Base-by-base conservation (phyloP, 2,797 vertebrate genomes). In the Melanotaenia nigrans region DNA sequence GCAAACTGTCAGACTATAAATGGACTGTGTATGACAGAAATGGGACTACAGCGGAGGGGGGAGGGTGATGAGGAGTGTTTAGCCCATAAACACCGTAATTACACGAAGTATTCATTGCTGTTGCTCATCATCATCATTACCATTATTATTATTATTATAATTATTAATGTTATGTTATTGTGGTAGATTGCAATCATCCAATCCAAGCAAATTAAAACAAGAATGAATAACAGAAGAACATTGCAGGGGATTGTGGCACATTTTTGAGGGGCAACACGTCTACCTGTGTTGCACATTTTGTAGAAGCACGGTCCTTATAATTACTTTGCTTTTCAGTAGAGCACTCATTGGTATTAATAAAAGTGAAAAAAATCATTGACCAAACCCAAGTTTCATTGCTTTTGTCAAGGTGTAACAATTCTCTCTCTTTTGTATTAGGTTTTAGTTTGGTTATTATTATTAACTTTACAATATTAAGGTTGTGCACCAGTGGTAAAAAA, bases 1-100 rank as follows among this genome's bases (percentile, higher is more conserved):
- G 59, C 36, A 59, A 72, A 83, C 63, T 71, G 35, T 61, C 33
- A 35, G 14, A 36, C 62, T 71, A 59, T 66, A 35, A 72, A 68
- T 65, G 56, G 65, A 68, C 24, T 14, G 18, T 35, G 13, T 59
- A 6, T 24, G 59, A 61, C 45, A 71, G 42, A 77, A 58, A 77
- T 74, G 64, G 61, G 24, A 61, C 57, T 30, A 60, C 28, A n/a
- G 40, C 22, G 18, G 30, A 58, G 16, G 20, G 45, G 24, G 36
- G 32, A 61, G 69, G 49, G 42, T 10, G 40, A 16, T 68, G 49
- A 38, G 28, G 40, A 16, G 5, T 28, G 32, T 57, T 25, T 14
- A 56, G 32, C 22, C 14, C n/a, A 57, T 65, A 28, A 81, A 70
- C 28, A 47, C 40, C 33, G 5, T 38, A 59, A 60, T 60, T 36